phyloP scores from a whole-genome alignment of 2,113 vertebrate species.

The Etheostoma spectabile region DNA sequence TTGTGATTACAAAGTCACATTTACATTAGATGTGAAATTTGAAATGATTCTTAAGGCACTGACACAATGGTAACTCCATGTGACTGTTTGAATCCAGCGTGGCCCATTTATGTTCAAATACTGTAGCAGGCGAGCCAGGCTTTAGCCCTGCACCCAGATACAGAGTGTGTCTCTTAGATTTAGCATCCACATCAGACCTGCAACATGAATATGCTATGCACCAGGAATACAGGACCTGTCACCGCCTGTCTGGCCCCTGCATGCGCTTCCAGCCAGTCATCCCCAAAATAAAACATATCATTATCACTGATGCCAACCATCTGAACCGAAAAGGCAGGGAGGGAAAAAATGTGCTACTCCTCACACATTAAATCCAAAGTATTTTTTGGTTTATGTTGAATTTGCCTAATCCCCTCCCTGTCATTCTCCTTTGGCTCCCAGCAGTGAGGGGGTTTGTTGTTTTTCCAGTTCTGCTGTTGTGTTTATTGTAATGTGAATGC shows the following conservation, averaged over 20 bases:
- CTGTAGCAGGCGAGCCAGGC: slow-evolving; percentile 50
- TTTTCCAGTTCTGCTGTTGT: slow-evolving; percentile 43
- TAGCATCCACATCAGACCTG: slow-evolving; percentile 77
- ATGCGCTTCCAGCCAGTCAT: slow-evolving; percentile 63
- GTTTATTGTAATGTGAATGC: slow-evolving; percentile 10
- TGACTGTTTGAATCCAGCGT: slow-evolving; percentile 60
- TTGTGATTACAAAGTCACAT: slow-evolving; percentile 42
- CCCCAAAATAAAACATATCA: slow-evolving; percentile 80
- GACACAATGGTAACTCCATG: slow-evolving; percentile 39
- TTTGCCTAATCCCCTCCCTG: slow-evolving; percentile 43
- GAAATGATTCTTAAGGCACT: slow-evolving; percentile 35
- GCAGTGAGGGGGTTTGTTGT: slow-evolving; percentile 28
- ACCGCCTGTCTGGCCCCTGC: slow-evolving; percentile 69
- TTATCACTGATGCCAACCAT: slow-evolving; percentile 66
- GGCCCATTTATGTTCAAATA: slow-evolving; percentile 58
- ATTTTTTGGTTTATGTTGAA: slow-evolving; percentile 40
- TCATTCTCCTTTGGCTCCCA: slow-evolving; percentile 38
- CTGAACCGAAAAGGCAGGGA: slow-evolving; percentile 38
- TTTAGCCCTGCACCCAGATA: slow-evolving; percentile 60
- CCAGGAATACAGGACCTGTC: slow-evolving; percentile 78
- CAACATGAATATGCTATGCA: slow-evolving; percentile 58
- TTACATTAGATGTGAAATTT: slow-evolving; percentile 5
- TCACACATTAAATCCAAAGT: slow-evolving; percentile 52
- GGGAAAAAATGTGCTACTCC: slow-evolving; percentile 25
- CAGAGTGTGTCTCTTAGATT: slow-evolving; percentile 75